A percentile compares a stretch with the other conserved stretches of the same genome.
These are phyloP conservation scores for Nothobranchius kuhntae DNA, from an alignment of 2,113 vertebrate genomes.

Conservation along the genomic window DNA sequence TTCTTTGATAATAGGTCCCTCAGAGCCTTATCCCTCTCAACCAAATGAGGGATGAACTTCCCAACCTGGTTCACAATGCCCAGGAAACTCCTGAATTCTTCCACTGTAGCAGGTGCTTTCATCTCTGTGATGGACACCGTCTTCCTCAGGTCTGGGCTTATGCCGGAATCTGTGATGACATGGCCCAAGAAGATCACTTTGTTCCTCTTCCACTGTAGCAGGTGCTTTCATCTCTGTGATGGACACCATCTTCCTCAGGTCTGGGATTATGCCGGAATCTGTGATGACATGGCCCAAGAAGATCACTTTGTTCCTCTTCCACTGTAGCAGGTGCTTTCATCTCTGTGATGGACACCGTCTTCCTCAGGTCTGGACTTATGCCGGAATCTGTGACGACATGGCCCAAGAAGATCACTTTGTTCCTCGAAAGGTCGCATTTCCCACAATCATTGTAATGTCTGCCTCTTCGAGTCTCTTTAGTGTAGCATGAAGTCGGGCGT, in stretches of 20 bases:
- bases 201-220: not conserved
- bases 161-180: not conserved
- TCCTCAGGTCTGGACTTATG: constrained; percentile 22
- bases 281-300: constrained; percentile 14
- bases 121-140: constrained; percentile 12
- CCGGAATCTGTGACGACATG: not conserved
- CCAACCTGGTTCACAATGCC: constrained; percentile 41
- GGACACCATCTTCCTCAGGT: constrained; percentile 17
- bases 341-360: constrained; percentile 13
- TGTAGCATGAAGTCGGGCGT: not conserved
- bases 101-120: not conserved
- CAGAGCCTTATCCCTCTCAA: constrained; percentile 23
- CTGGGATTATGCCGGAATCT: not conserved
- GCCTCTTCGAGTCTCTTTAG: not conserved
- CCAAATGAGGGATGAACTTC: constrained; percentile 31
- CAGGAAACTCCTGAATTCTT: constrained; percentile 15
- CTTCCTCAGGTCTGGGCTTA: constrained; percentile 28
- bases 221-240: constrained; percentile 3
- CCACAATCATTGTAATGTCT: not conserved
- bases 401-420: not conserved
- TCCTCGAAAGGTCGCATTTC: not conserved
- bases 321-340: not conserved
- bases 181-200: constrained; percentile 3
- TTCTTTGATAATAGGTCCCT: constrained; percentile 11
- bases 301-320: not conserved